Evolutionary conservation across 2,113 vertebrate species (phyloP).

Genomic region (Ondatra zibethicus): DNA sequence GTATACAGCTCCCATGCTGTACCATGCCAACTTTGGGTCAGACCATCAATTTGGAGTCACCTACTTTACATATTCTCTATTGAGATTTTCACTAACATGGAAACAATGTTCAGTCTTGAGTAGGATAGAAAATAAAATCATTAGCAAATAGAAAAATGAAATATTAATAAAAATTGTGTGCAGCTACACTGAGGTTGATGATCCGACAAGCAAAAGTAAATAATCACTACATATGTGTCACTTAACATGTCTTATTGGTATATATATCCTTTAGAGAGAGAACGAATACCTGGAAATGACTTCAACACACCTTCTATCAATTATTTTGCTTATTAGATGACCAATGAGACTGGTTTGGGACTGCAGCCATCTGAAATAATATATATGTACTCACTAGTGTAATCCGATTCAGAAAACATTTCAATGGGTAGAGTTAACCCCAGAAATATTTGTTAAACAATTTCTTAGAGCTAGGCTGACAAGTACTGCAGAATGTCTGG

Average conservation of each 20-base stretch:
- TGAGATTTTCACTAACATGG: neutral
- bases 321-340: neutral
- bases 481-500: too few species aligned
- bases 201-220: neutral
- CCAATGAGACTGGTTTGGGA: neutral
- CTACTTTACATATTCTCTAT: neutral
- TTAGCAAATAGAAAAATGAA: neutral
- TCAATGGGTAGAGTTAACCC: neutral
- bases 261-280: neutral
- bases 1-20: neutral
- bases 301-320: neutral
- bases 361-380: neutral
- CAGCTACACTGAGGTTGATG: neutral
- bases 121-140: neutral
- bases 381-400: neutral
- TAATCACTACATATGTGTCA: neutral
- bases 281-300: neutral
- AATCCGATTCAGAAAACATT: neutral
- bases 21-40: neutral
- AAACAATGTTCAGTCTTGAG: neutral
- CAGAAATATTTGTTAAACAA: neutral
- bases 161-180: neutral
- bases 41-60: neutral
- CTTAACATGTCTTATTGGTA: neutral
- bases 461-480: neutral